Percentiles rank a stretch among this genome's conserved stretches.
These are phyloP conservation scores for Phyllostomus discolor DNA, from an alignment of 2,113 vertebrate species.

Conservation along the genomic window DNA sequence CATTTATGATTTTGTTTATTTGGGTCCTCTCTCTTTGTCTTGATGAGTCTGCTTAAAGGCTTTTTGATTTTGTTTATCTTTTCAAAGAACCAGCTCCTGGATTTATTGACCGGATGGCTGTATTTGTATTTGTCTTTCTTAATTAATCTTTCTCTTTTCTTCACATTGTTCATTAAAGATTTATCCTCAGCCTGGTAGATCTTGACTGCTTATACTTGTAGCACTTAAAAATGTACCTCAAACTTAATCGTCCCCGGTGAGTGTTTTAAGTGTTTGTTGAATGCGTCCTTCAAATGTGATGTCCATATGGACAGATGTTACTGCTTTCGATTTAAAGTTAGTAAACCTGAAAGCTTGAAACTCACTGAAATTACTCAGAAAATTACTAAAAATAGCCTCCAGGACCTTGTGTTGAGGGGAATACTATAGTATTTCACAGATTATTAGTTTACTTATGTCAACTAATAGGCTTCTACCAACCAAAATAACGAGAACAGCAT, in stretches of 20 bases:
- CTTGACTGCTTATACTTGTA: not conserved
- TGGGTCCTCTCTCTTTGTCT: no score
- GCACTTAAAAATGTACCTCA: not conserved
- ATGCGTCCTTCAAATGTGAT: not conserved
- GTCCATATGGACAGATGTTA: not conserved
- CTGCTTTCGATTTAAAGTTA: not conserved
- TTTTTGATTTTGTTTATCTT: no score
- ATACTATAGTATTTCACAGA: not conserved
- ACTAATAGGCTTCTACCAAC: not conserved
- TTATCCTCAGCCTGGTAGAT: not conserved
- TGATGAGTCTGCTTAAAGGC: no score
- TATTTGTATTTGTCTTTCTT: not conserved
- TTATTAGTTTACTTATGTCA: not conserved
- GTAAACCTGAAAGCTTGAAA: not conserved
- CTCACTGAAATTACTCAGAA: not conserved
- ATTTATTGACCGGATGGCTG: not conserved
- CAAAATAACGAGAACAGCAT: not conserved
- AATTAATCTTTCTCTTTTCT: not conserved
- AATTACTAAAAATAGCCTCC: not conserved
- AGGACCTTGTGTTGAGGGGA: not conserved
- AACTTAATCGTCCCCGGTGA: not conserved
- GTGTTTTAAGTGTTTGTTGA: slow-evolving; percentile 5
- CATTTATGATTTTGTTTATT: no score
- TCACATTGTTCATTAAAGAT: not conserved
- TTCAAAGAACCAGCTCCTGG: no score